phyloP scores from a whole-genome alignment of 2,888 invertebrate genomes.

The Pseudococcus longispinus region DNA sequence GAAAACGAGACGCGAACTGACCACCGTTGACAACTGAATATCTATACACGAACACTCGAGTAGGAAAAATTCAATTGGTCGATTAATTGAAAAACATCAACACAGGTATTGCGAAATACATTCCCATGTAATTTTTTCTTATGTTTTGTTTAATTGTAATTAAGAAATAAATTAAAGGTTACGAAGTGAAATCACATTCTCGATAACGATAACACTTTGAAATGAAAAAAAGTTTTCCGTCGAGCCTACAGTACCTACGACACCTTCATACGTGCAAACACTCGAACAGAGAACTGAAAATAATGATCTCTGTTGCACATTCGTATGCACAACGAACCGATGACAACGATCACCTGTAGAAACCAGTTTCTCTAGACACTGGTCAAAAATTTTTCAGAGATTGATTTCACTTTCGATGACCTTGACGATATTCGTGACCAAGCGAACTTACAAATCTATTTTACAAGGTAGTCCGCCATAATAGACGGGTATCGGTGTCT shows the following conservation, averaged over 20 bases:
- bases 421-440: neutral
- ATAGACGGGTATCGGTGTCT: neutral
- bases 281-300: neutral
- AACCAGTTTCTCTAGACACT: neutral
- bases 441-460: neutral
- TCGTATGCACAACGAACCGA: neutral
- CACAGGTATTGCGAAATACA: neutral
- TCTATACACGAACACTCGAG: neutral
- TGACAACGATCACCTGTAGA: neutral
- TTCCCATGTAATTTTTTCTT: slow-evolving; percentile 10
- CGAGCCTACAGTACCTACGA: too few relatives aligned
- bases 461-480: neutral
- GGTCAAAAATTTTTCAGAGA: neutral
- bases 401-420: neutral
- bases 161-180: slow-evolving; percentile 17
- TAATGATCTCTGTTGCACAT: too few relatives aligned
- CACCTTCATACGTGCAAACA: neutral
- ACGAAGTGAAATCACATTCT: slow-evolving; percentile 1
- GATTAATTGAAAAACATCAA: slow-evolving; percentile 12
- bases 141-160: neutral
- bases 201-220: neutral
- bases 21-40: neutral
- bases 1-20: neutral
- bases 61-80: neutral
- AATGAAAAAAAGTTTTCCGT: neutral